Evolutionary conservation across 1,140 invertebrate species (phyloP).

Genomic region (Paracyclopina nana): DNA sequence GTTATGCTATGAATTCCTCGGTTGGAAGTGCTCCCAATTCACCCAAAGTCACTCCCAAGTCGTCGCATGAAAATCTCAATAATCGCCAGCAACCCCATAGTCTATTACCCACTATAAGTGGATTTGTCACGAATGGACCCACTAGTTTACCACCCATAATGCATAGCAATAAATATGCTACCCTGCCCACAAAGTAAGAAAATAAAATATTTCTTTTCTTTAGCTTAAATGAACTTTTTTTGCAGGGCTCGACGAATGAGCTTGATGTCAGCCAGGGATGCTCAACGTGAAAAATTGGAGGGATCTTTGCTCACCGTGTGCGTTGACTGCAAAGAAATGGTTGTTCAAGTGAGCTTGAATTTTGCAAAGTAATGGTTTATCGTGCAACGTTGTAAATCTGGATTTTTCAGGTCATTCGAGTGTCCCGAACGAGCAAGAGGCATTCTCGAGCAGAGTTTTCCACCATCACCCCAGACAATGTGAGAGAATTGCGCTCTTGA

Average conservation of each 20-base stretch:
- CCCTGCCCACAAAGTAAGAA: not conserved
- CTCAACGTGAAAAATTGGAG: not conserved
- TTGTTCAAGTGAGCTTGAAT: not conserved
- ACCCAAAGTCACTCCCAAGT: not conserved
- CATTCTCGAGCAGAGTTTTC: too few relatives aligned
- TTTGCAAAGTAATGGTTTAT: too few relatives aligned
- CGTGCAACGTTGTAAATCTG: too few relatives aligned
- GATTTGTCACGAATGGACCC: not conserved
- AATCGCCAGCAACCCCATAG: too few relatives aligned
- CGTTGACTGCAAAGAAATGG: not conserved
- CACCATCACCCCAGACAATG: too few relatives aligned
- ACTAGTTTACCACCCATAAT: not conserved
- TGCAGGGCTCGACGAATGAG: constrained; percentile 2
- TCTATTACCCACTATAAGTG: not conserved
- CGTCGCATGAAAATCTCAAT: not conserved
- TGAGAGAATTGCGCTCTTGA: too few relatives aligned
- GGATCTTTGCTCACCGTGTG: not conserved
- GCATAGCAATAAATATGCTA: not conserved
- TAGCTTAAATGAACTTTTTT: not conserved
- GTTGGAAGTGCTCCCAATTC: constrained; percentile 4
- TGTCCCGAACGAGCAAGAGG: too few relatives aligned
- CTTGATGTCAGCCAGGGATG: not conserved
- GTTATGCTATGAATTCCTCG: not conserved
- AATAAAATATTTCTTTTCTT: too few relatives aligned
- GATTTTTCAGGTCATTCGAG: too few relatives aligned